Base-by-base conservation (phyloP, 2,888 invertebrate genomes). In the Drosophila demipolita region DNA sequence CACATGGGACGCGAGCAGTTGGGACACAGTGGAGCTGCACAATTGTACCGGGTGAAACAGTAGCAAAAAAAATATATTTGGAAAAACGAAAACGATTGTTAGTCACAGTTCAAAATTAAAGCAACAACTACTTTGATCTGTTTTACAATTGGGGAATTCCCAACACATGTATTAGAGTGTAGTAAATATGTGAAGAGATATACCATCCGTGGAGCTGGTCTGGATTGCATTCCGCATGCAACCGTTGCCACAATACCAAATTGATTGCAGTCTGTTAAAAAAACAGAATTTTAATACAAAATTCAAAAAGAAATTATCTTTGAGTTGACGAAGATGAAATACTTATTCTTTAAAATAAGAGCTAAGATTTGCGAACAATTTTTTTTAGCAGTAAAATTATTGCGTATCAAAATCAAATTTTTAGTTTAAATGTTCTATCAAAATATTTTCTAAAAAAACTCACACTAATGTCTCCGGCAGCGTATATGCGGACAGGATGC, bases 181-280 rank as follows among this genome's bases (percentile, higher is more conserved):
- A 8, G 0, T 12, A 5, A 5, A n/a, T 26, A 20, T 23, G 32
- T 3, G 23, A 12, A n/a, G 26, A 35, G 15, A 66, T 69, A 40
- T 71, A 92, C 92, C 91, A 58, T 89, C 84, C 6, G 81, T 84
- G 6, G 87, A 80, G 57, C 80, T 79, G 12, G 79, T 77, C 75
- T 90, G 89, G 53, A 92, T 85, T 49, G 78, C 89, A 78, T 93
- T 90, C 20, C 91, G 78, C 52, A 85, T 63, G 61, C 93, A 93
- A 11, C 91, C 90, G n/a, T 76, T 80, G 7, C 86, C 69, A 63
- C 93, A 93, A 67, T 85, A 92, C 93, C 93, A 93, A 71, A 90
- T 86, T n/a, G 93, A 90, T 80, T 93, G 93, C 36, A 93, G 65
- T 2, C 93, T 93, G 57, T 20, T 7, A 17, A 23, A n/a, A 6